Evolutionary conservation across 2,113 vertebrate genomes (phyloP), one percentile per base, ranked within the genome.

Genomic region (Gallinago jamesoni): DNA sequence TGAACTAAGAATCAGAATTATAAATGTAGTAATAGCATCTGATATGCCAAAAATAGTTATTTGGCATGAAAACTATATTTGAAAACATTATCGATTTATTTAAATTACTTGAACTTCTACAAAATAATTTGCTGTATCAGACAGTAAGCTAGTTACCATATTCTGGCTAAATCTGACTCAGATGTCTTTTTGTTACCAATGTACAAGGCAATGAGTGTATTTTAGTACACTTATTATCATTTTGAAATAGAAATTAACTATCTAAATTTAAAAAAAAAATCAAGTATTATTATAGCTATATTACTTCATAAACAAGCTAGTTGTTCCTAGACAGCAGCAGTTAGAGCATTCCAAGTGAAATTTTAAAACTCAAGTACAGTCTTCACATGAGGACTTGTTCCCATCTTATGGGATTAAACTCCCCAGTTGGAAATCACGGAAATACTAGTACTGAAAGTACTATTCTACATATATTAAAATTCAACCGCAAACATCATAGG

Each of bases 171-270:
- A 67, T 37, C 48, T 84, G n/a, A 45, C 19, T 93, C 15, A 1
- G 33, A 69, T 25, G 21, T 17, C 12, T 55, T 91, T 73, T 67
- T 67, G 37, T 31, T 76, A 90, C 9, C 27, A 68, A 28, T 0
- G 1, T 11, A 14, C 6, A 31, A 2, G 14, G 14, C 35, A 56
- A 45, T 20, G 0, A 55, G 10, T 3, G 4, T 20, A 81, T 59
- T 81, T 63, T 35, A 73, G 22, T 30, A 64, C 2, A 7, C 30
- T 79, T 24, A 12, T 84, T 28, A 84, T 28, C 68, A 45, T 10
- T 86, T 91, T 76, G 17, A 86, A 91, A 90, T 10, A 63, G 7
- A 91, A 68, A 62, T 74, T 27, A 56, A 67, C 20, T 33, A 56
- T 10, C 20, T 59, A 59, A 81, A 83, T 84, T 9, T 9, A 1